Evolutionary conservation across 2,797 vertebrate species (phyloP).

Genomic region (Steatocranus sp.): DNA sequence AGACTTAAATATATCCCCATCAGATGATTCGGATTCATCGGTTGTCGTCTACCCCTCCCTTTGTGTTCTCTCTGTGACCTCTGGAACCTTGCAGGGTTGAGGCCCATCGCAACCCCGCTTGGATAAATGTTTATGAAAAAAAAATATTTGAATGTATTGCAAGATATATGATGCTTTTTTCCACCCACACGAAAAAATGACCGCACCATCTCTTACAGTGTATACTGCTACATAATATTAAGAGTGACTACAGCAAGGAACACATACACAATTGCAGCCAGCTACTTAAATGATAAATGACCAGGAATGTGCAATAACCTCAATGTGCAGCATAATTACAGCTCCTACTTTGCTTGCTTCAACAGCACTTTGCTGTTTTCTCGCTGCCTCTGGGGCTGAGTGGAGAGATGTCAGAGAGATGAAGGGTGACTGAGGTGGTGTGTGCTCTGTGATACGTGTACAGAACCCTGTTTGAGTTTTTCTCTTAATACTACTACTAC

Average conservation of each 20-base stretch:
- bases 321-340: conserved; percentile 8
- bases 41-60: not conserved
- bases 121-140: not conserved
- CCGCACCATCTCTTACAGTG: not conserved
- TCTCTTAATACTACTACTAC: not conserved
- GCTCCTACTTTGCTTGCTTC: not conserved
- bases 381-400: not conserved
- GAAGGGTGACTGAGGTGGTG: not conserved
- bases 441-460: not conserved
- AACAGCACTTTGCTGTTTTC: not conserved
- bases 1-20: not conserved
- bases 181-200: not conserved
- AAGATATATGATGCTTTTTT: not conserved
- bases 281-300: conserved; percentile 21
- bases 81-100: not conserved
- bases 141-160: not conserved
- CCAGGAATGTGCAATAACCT: conserved; percentile 25
- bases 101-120: fast-evolving
- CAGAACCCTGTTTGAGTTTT: not conserved
- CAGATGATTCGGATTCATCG: not conserved
- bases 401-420: not conserved
- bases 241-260: not conserved
- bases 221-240: not conserved
- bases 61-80: not conserved
- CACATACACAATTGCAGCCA: not conserved